Evolutionary conservation across 2,888 invertebrate genomes (phyloP), one percentile per base, ranked within the genome.

Genomic region (Morinoia aosen): DNA sequence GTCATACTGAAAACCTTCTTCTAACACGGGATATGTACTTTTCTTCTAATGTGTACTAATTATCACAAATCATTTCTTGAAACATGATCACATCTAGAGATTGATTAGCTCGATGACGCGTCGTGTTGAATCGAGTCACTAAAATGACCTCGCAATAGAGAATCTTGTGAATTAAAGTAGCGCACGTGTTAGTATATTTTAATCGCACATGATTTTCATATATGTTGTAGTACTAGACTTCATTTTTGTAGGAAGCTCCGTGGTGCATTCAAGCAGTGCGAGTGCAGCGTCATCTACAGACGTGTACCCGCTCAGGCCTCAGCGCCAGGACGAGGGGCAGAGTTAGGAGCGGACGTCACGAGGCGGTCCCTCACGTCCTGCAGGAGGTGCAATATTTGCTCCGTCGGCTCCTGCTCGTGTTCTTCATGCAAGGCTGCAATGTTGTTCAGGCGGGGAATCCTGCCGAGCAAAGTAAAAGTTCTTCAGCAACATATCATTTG

Each of bases 331-430:
- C 58, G 11, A 58, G 58, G 16, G 58, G 58, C 58, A 58, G 58
- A 58, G 16, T 88, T 88, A 88, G 33, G 88, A 25, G 14, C 8
- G 10, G 88, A 40, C 25, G 93, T 8, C n/a, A 58, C 25, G n/a
- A 93, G 16, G 58, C 14, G 57, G 93, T n/a, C 57, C 93, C 57
- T 93, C 56, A 93, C 93, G 11, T 93, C 93, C 93, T 58, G 57
- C 57, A 93, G 58, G 16, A 93, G 39, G 57, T 58, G 57, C 48
- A 93, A 33, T 7, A 93, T 93, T 57, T 93, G 58, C n/a, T 93
- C 58, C 11, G 93, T 58, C 11, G 93, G 61, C 16, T 94, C 94
- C 39, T 61, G 61, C 11, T 16, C 64, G 19, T 10, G 8, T 39
- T 58, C 94, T 39, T 58, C 94, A 61, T 57, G 91, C 57, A 57